These are phyloP conservation scores for Drosophila mimetica DNA, from an alignment of 2,888 invertebrate genomes.

Conservation along the genomic window DNA sequence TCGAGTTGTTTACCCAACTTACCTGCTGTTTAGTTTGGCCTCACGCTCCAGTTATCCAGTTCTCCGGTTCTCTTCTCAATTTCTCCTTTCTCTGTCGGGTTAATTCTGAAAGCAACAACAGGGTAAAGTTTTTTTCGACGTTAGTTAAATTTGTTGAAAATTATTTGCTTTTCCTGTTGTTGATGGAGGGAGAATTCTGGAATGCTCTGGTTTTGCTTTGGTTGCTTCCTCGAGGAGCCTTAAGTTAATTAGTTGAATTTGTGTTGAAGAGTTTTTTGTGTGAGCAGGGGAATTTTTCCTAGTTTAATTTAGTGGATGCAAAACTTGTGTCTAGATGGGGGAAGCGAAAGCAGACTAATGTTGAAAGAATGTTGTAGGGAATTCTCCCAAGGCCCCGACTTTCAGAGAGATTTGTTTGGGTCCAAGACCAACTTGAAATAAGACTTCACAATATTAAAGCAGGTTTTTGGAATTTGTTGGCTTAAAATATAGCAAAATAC, in stretches of 20 bases:
- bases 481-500: too few species aligned
- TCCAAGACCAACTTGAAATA: background rate
- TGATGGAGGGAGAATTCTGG: conserved; percentile 18
- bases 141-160: conserved; percentile 68
- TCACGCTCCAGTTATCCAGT: conserved; percentile 61
- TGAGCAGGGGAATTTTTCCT: conserved; percentile 30
- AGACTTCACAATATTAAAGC: background rate
- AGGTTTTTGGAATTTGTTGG: background rate
- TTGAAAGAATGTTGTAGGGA: background rate
- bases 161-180: conserved; percentile 57
- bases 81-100: conserved; percentile 17
- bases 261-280: conserved; percentile 44
- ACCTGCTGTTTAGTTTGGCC: conserved; percentile 68
- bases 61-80: conserved; percentile 6
- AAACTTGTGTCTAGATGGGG: conserved; percentile 32
- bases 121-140: conserved; percentile 53
- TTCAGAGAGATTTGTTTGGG: background rate
- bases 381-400: background rate
- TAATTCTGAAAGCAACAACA: conserved; percentile 55
- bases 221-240: conserved; percentile 47
- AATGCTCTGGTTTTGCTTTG: conserved; percentile 27
- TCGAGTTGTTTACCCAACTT: conserved; percentile 67
- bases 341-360: background rate
- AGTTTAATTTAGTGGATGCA: conserved; percentile 52
- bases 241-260: conserved; percentile 59